These are phyloP conservation scores for Zaprionus taronus DNA, from an alignment of 1,140 invertebrate genomes.

Conservation along the genomic window DNA sequence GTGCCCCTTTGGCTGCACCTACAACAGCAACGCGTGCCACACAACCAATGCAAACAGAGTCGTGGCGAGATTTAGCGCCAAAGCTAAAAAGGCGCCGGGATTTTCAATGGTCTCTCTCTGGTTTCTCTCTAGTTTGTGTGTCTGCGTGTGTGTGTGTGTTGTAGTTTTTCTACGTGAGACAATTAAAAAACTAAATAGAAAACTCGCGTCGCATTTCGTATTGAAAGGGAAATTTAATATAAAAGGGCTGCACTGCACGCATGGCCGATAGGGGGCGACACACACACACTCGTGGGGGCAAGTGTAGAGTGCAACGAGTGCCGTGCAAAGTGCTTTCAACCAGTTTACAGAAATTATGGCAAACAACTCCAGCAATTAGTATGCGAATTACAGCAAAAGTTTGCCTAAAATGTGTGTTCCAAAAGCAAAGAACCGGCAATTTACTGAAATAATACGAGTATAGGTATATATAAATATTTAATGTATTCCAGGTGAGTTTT, in stretches of 20 bases:
- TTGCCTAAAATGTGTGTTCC: not conserved
- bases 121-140: not conserved
- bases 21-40: constrained; percentile 19
- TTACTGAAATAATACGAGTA: not conserved
- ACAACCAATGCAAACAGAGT: constrained; percentile 47
- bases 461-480: no score
- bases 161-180: constrained; percentile 72
- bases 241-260: constrained; percentile 50
- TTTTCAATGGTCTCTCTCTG: constrained; percentile 61
- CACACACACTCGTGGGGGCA: not conserved
- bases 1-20: constrained; percentile 38
- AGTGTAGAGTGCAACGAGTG: constrained; percentile 3
- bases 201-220: constrained; percentile 54
- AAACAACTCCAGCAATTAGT: constrained; percentile 37
- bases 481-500: no score
- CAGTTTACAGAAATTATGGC: constrained; percentile 14
- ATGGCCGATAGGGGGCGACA: constrained; percentile 54
- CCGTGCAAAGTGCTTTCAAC: constrained; percentile 25
- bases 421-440: not conserved
- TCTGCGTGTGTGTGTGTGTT: constrained; percentile 38
- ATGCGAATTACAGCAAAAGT: constrained; percentile 26
- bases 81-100: constrained; percentile 66
- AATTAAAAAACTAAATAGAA: constrained; percentile 82
- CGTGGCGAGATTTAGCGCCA: constrained; percentile 40
- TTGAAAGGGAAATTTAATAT: constrained; percentile 80